These are phyloP conservation scores for Eulemur mongoz DNA, from an alignment of 2,797 vertebrate genomes.

Conservation along the genomic window DNA sequence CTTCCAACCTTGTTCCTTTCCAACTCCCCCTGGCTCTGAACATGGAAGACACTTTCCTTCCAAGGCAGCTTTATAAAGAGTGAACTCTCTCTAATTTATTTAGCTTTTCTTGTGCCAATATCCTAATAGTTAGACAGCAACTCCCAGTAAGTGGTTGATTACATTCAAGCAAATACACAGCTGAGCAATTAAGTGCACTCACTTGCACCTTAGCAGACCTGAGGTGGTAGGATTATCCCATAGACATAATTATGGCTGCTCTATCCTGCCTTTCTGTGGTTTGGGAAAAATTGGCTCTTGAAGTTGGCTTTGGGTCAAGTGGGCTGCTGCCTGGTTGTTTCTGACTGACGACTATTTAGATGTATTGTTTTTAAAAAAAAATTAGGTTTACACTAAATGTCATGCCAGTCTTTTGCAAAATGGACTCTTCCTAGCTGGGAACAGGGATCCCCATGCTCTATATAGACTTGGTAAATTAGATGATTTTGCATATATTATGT, in stretches of 20 bases:
- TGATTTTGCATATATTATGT: slow-evolving; percentile 37
- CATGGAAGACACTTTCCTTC: slow-evolving; percentile 59
- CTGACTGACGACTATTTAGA: slow-evolving; percentile 56
- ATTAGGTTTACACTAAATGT: slow-evolving; percentile 34
- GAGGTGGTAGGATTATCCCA: slow-evolving; percentile 70
- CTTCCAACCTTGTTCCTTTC: slow-evolving; percentile 38
- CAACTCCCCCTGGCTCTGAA: slow-evolving; percentile 38
- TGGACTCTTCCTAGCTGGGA: slow-evolving; percentile 5
- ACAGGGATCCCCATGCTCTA: background rate
- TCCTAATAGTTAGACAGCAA: slow-evolving; percentile 78
- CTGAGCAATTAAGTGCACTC: slow-evolving; percentile 78
- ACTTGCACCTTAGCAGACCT: slow-evolving; percentile 71
- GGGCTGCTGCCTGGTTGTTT: slow-evolving; percentile 50
- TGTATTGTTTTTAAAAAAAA: background rate
- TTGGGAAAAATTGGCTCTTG: slow-evolving; percentile 59
- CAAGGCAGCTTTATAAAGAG: slow-evolving; percentile 63
- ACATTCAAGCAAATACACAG: slow-evolving; percentile 78
- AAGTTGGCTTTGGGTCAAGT: slow-evolving; percentile 73
- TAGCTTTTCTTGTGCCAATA: slow-evolving; percentile 78
- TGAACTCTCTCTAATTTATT: slow-evolving; percentile 74
- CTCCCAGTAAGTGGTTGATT: slow-evolving; percentile 81
- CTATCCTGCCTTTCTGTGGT: slow-evolving; percentile 47
- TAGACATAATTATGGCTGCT: slow-evolving; percentile 75
- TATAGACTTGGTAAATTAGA: slow-evolving; percentile 17
- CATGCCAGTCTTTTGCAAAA: slow-evolving; percentile 14